These are phyloP conservation scores for Ormyrus labotus DNA, from an alignment of 2,888 invertebrate species.

Conservation along the genomic window DNA sequence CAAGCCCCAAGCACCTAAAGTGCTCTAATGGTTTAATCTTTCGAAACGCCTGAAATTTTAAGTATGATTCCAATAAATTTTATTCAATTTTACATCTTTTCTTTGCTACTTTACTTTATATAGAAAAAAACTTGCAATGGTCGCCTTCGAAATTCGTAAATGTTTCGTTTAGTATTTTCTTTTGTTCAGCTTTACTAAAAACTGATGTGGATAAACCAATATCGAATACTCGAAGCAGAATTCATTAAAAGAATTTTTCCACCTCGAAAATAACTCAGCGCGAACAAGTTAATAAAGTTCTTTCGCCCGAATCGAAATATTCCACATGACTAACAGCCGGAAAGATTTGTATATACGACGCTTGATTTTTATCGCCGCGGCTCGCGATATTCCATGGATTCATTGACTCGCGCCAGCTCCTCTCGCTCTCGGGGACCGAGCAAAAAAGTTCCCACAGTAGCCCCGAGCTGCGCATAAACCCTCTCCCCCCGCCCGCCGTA, in stretches of 20 bases:
- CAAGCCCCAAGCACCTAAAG: too few species aligned
- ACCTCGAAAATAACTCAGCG: neutral
- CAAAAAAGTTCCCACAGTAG: conserved; percentile 55
- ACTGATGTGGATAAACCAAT: neutral
- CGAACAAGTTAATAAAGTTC: conserved; percentile 32
- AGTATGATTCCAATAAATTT: too few species aligned
- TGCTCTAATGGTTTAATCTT: too few species aligned
- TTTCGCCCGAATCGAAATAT: neutral
- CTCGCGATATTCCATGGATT: neutral
- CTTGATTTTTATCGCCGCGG: conserved; percentile 42
- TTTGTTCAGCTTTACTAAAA: neutral
- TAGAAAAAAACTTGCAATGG: too few species aligned
- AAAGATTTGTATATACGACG: neutral
- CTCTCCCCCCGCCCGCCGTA: neutral
- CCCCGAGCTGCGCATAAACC: neutral
- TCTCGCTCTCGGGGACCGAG: neutral
- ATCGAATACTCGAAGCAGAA: neutral
- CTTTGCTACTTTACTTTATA: too few species aligned
- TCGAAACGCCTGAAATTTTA: too few species aligned
- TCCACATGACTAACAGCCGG: neutral
- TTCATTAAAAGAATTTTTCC: neutral
- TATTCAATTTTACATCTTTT: too few species aligned
- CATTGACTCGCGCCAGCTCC: too few species aligned
- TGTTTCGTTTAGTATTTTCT: neutral
- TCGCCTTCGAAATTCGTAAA: neutral